Evolutionary conservation across 1,140 invertebrate genomes (phyloP).

Genomic region (Pseudomyrmex concolor): DNA sequence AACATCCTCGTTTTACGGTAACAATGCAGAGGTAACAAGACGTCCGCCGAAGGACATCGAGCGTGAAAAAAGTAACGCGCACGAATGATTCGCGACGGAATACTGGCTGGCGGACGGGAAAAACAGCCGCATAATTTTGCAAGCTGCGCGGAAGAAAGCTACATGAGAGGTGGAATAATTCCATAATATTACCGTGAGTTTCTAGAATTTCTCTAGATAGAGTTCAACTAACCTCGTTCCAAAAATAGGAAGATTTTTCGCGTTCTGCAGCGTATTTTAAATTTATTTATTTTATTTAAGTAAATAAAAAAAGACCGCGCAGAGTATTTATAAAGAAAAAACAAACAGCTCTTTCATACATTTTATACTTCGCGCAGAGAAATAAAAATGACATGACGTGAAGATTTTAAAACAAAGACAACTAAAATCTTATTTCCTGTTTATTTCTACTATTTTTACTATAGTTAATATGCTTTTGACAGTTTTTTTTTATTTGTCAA

Average conservation of each 20-base stretch:
- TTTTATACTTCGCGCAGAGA: too few species aligned
- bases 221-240: not conserved
- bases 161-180: conserved; percentile 31
- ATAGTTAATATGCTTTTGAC: conserved; percentile 1
- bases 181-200: conserved; percentile 44
- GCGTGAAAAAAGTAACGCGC: conserved; percentile 57
- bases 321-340: too few species aligned
- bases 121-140: conserved; percentile 53
- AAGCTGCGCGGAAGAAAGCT: not conserved
- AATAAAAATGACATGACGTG: not conserved
- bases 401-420: not conserved
- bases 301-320: too few species aligned
- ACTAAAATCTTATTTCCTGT: not conserved
- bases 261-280: too few species aligned
- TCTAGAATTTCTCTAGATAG: conserved; percentile 26
- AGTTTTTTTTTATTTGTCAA: not conserved
- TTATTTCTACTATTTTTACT: not conserved
- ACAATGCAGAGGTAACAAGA: conserved; percentile 71
- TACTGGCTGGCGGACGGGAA: conserved; percentile 29
- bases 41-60: conserved; percentile 56
- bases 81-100: conserved; percentile 41
- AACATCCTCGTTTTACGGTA: conserved; percentile 68
- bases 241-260: not conserved
- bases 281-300: too few species aligned
- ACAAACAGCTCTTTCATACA: too few species aligned